A percentile compares a stretch with the other conserved stretches of the same genome.
Conservation (phyloP, 2,113 vertebrate genomes). For the Bubalus kerabau region DNA sequence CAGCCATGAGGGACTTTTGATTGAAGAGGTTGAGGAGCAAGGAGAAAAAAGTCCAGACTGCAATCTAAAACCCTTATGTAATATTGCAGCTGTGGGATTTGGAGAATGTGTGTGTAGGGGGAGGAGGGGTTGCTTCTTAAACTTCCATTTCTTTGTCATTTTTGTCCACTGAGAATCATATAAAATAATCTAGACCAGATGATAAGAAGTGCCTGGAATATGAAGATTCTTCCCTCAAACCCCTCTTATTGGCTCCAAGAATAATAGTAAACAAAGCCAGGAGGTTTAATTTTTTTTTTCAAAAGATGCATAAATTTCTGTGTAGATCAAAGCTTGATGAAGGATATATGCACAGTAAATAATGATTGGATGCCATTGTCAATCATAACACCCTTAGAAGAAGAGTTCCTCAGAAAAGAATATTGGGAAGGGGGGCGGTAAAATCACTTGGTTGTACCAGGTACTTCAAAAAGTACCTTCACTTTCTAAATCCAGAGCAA, state of each 20-base stretch:
- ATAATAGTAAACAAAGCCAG: neutral
- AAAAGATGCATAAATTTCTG: neutral
- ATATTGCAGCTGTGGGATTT: neutral
- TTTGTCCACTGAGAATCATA: neutral
- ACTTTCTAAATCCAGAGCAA: neutral
- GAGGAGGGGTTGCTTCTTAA: rapidly evolving
- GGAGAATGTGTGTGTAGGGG: neutral
- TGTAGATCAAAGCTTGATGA: neutral
- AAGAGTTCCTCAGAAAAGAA: neutral
- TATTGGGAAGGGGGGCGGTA: rapidly evolving
- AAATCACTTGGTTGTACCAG: neutral
- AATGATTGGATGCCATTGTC: neutral
- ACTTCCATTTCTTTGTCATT: neutral
- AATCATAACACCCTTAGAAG: neutral
- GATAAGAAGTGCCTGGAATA: neutral
- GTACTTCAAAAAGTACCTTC: neutral
- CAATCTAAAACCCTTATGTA: neutral
- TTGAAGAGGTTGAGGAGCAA: neutral
- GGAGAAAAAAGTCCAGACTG: neutral
- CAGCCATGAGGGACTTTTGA: neutral
- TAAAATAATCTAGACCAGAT: neutral
- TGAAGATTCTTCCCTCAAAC: neutral
- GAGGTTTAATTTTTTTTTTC: neutral
- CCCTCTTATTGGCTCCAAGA: neutral
- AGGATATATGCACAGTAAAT: neutral